Evolutionary conservation across 2,113 vertebrate genomes (phyloP).

Genomic region (Tragelaphus strepsiceros): DNA sequence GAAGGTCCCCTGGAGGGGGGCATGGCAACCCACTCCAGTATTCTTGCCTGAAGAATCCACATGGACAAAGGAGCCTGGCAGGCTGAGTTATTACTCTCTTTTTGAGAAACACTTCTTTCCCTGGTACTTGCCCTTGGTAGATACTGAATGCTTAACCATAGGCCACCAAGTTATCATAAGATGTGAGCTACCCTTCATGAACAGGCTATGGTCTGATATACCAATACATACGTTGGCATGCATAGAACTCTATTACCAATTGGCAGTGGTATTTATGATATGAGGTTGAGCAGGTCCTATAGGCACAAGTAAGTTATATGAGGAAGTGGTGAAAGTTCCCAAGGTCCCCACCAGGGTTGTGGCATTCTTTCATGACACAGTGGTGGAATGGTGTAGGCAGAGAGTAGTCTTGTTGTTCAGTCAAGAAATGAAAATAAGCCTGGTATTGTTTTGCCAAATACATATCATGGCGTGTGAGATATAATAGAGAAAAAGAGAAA

Average conservation of each 20-base stretch:
- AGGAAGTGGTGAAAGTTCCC: background rate
- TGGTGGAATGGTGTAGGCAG: background rate
- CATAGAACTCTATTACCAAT: background rate
- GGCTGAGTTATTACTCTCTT: background rate
- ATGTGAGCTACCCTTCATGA: background rate
- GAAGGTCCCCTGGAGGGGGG: background rate
- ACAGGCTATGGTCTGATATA: background rate
- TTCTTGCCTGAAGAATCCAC: background rate
- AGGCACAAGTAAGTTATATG: background rate
- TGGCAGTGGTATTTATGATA: background rate
- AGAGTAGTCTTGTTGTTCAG: background rate
- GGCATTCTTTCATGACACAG: background rate
- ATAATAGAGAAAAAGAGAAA: background rate
- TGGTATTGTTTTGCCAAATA: background rate
- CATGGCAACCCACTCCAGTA: background rate
- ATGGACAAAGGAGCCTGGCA: background rate
- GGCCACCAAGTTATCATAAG: background rate
- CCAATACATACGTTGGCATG: background rate
- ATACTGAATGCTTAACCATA: background rate
- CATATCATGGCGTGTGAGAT: background rate
- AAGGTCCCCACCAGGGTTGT: background rate
- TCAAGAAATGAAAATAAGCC: background rate
- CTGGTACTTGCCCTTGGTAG: background rate
- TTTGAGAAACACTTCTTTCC: background rate
- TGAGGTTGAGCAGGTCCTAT: background rate